Percentiles rank a stretch among this genome's conserved stretches.
Conservation (phyloP, 2,113 vertebrate genomes). For the Nipponia nippon region DNA sequence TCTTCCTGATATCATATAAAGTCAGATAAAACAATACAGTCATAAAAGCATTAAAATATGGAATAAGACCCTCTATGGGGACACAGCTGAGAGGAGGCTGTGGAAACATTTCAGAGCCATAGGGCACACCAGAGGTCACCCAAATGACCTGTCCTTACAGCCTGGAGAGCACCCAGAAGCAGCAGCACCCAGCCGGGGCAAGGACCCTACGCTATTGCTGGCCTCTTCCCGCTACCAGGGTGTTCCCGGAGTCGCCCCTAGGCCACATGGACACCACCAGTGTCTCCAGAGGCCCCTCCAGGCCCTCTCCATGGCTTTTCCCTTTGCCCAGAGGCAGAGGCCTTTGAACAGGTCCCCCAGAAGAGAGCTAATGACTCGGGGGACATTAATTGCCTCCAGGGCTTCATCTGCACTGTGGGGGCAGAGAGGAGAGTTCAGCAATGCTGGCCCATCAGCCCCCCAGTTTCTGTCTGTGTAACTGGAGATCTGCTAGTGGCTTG, state of each 20-base stretch:
- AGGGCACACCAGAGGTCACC: neutral
- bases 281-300: neutral
- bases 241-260: neutral
- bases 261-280: neutral
- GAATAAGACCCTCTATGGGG: neutral
- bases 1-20: neutral
- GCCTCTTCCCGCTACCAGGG: accelerated
- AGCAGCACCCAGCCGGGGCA: neutral
- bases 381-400: neutral
- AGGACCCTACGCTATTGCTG: neutral
- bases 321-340: neutral
- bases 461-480: neutral
- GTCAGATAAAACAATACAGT: neutral
- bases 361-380: neutral
- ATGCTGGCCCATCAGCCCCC: neutral
- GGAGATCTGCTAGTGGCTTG: neutral
- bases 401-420: neutral
- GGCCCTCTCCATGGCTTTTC: neutral
- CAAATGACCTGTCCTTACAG: neutral
- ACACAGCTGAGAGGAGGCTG: neutral
- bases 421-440: neutral
- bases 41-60: neutral
- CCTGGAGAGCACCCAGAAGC: neutral
- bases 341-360: neutral
- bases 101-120: neutral